Conservation (phyloP, 2,113 vertebrate genomes). For the Regulus satrapa region DNA sequence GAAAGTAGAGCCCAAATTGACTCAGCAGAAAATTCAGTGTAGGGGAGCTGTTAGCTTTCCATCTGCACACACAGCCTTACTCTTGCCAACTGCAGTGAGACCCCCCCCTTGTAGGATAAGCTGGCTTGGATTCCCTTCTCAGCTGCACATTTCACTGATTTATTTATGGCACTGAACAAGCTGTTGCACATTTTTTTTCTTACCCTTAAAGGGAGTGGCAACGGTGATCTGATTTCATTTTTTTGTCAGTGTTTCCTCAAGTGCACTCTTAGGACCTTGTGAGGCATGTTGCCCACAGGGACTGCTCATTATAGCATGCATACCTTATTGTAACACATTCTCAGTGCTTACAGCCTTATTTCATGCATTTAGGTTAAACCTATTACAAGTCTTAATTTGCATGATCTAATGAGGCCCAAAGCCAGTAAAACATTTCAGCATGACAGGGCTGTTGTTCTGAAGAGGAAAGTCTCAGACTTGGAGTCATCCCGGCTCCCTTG, state of each 20-base stretch:
- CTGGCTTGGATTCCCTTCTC: not conserved
- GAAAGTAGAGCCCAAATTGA: not conserved
- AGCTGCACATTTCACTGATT: not conserved
- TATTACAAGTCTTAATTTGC: not conserved
- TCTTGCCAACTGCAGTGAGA: not conserved
- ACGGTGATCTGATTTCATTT: not conserved
- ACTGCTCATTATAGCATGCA: not conserved
- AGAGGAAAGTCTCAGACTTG: not conserved
- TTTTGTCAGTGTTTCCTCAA: not conserved
- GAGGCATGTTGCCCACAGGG: not conserved
- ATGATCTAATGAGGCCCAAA: not conserved
- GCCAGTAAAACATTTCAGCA: not conserved
- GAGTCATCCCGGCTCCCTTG: not conserved
- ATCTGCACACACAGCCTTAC: not conserved
- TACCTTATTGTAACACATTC: not conserved
- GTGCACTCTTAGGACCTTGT: not conserved
- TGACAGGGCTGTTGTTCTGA: not conserved
- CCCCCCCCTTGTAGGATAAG: not conserved
- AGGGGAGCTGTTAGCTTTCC: not conserved
- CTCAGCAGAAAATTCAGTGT: not conserved
- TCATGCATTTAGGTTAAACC: not conserved
- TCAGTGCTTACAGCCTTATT: not conserved
- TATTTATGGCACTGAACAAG: not conserved
- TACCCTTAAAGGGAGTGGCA: not conserved
- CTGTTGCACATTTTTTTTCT: not conserved